Percentiles rank a stretch among this genome's conserved stretches.
Conservation (phyloP, 2,797 vertebrate species). For the Crocidura indochinensis region DNA sequence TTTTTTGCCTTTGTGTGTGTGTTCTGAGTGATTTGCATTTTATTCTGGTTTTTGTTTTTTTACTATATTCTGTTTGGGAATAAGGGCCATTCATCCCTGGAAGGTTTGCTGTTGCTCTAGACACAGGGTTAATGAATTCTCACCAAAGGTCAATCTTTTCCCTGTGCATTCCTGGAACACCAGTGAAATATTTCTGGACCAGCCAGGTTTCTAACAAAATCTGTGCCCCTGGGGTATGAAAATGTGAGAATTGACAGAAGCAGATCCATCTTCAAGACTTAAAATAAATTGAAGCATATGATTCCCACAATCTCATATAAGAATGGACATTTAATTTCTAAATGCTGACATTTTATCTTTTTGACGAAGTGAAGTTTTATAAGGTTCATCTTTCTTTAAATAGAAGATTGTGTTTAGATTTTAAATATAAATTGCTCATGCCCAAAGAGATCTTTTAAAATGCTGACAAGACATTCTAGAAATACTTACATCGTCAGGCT, state of each 20-base stretch:
- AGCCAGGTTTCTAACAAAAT: conserved; percentile 24
- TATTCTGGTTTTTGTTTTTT: background rate
- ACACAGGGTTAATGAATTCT: background rate
- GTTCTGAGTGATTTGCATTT: background rate
- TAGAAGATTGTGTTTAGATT: conserved; percentile 66
- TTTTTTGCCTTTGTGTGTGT: background rate
- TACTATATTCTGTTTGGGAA: background rate
- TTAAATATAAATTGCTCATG: conserved; percentile 72
- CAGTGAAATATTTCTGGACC: background rate
- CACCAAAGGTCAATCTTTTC: background rate
- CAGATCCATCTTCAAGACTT: background rate
- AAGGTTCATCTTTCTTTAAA: conserved; percentile 59
- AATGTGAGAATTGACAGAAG: background rate
- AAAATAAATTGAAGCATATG: background rate
- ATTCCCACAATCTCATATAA: background rate
- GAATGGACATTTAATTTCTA: conserved; percentile 45
- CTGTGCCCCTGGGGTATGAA: background rate
- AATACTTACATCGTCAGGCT: conserved; percentile 66
- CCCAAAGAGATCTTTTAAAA: conserved; percentile 69
- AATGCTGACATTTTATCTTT: conserved; percentile 49
- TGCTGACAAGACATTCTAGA: conserved; percentile 72
- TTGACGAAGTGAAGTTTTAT: conserved; percentile 46
- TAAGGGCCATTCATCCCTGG: background rate
- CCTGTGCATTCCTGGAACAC: background rate
- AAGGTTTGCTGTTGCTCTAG: background rate